These are phyloP conservation scores for Phengaris alcon DNA, from an alignment of 2,888 invertebrate species.

Conservation along the genomic window DNA sequence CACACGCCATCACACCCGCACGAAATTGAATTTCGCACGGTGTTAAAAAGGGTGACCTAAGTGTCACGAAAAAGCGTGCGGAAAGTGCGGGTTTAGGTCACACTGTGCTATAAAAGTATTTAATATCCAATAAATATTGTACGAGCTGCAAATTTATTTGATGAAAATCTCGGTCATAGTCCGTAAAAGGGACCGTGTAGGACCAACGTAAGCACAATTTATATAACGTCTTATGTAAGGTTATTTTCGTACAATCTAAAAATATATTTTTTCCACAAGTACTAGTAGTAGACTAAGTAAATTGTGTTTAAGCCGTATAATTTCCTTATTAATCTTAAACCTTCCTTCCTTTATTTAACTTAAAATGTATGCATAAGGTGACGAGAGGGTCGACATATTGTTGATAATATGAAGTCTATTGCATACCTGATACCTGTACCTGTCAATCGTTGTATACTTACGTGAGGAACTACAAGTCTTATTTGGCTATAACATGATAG, in stretches of 20 bases:
- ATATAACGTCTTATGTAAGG: not conserved
- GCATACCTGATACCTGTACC: too few species aligned
- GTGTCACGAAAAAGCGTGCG: too few species aligned
- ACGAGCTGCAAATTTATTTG: slow-evolving; percentile 14
- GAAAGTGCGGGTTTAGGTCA: too few species aligned
- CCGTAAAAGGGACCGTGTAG: not conserved
- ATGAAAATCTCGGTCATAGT: slow-evolving; percentile 7
- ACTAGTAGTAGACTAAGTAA: not conserved
- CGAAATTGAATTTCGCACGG: too few species aligned
- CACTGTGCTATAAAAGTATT: too few species aligned
- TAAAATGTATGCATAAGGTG: too few species aligned
- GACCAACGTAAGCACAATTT: not conserved
- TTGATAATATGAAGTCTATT: too few species aligned
- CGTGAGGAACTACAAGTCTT: not conserved
- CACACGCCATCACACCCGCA: too few species aligned
- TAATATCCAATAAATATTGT: not conserved
- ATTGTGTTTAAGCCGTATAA: not conserved
- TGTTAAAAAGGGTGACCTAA: too few species aligned
- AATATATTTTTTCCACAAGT: not conserved
- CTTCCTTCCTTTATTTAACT: too few species aligned
- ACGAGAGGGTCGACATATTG: too few species aligned
- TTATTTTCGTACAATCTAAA: not conserved
- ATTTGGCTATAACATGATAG: not conserved
- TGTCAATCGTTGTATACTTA: not conserved
- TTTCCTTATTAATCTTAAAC: too few species aligned